These are phyloP conservation scores for Manis javanica DNA, from an alignment of 2,797 vertebrate species.

Conservation along the genomic window DNA sequence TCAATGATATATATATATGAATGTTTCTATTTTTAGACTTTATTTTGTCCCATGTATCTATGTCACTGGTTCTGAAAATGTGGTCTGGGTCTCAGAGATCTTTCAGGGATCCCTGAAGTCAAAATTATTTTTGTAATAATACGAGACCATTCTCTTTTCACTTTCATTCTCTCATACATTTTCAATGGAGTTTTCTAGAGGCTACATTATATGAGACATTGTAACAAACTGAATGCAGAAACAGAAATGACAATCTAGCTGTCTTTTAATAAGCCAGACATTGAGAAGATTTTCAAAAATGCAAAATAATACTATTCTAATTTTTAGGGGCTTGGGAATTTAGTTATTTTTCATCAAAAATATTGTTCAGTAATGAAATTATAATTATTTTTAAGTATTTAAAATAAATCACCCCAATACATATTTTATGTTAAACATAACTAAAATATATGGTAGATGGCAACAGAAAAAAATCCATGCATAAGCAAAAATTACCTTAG, in stretches of 20 bases:
- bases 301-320: neutral
- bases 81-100: neutral
- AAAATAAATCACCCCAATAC: neutral
- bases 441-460: neutral
- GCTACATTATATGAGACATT: neutral
- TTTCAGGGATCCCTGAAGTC: neutral
- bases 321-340: neutral
- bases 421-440: neutral
- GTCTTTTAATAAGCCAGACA: neutral
- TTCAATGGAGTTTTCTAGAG: neutral
- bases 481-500: neutral
- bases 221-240: neutral
- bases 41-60: neutral
- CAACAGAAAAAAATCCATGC: neutral
- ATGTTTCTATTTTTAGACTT: neutral
- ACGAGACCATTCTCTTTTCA: conserved; percentile 7
- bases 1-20: neutral
- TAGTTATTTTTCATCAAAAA: neutral
- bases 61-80: neutral
- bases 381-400: neutral
- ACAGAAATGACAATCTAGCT: conserved; percentile 2
- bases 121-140: conserved; percentile 48
- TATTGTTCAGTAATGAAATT: neutral
- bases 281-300: neutral
- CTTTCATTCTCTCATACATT: neutral